These are phyloP conservation scores for Manduca sexta DNA, from an alignment of 1,140 invertebrate species.

Conservation along the genomic window DNA sequence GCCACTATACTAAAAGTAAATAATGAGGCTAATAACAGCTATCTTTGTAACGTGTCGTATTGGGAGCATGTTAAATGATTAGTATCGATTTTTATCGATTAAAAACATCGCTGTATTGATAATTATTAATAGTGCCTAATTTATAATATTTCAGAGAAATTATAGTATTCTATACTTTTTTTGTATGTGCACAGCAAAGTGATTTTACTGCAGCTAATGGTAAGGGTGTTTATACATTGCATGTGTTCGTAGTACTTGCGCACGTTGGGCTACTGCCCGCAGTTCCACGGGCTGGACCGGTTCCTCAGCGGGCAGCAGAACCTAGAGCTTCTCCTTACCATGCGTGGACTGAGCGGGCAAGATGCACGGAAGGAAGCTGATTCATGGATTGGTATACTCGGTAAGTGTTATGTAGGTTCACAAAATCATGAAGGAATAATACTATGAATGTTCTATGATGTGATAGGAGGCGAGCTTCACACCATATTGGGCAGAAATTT, in stretches of 20 bases:
- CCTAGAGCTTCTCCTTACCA: conserved; percentile 81
- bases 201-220: not conserved
- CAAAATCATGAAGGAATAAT: too few relatives aligned
- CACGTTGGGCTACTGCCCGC: conserved; percentile 86
- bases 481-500: too few relatives aligned
- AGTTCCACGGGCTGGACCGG: conserved; percentile 88
- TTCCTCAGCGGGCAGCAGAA: conserved; percentile 88
- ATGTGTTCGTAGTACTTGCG: conserved; percentile 33
- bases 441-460: too few relatives aligned
- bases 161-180: not conserved
- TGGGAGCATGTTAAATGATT: too few relatives aligned
- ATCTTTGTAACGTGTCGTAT: too few relatives aligned
- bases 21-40: too few relatives aligned
- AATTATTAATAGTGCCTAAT: too few relatives aligned
- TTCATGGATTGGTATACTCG: conserved; percentile 73
- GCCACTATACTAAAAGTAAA: too few relatives aligned
- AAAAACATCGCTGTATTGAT: too few relatives aligned
- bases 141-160: too few relatives aligned
- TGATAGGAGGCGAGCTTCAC: too few relatives aligned
- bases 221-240: not conserved
- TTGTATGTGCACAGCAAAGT: not conserved
- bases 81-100: too few relatives aligned
- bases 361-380: conserved; percentile 71
- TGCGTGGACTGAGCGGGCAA: conserved; percentile 79
- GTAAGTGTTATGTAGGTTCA: conserved; percentile 44